Base-by-base conservation (phyloP, 2,888 invertebrate species). In the Philopedon plagiatum region DNA sequence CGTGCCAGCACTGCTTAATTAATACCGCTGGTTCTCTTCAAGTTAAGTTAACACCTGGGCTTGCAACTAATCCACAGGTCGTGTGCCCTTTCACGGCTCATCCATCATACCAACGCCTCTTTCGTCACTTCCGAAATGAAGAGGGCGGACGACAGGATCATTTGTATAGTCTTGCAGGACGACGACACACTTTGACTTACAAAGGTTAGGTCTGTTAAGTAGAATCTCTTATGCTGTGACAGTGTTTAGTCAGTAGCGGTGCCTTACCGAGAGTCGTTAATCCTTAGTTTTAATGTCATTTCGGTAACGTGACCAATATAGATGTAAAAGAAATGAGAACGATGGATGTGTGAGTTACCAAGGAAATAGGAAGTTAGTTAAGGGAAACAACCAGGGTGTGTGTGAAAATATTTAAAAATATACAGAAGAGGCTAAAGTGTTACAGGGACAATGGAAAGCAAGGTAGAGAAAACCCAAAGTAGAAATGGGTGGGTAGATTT, bases 31-130 rank as follows among this genome's bases (percentile, higher is more conserved):
- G 15, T 54, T 29, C 51, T 54, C 13, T 54, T 54, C 9, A 13
- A 46, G 41, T 44, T 49, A 7, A 49, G 29, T 54, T 54, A 54
- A 81, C 82, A 83, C 83, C 82, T 83, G 83, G 82, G 79, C 76
- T 73, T 73, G 34, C 71, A 75, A 78, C 80, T 82, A 81, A 82
- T 82, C 82, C 80, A 75, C 64, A 54, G 62, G 74, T 78, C 76
- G 75, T 74, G 77, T 81, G 82, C 80, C 73, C 74, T 74, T 80
- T 74, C 82, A 82, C 81, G 82, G 75, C 72, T 73, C 76, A 64
- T 63, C 63, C 49, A 21, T 58, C 58, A 58, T 39, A 61, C 41
- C 60, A 68, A 54, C 61, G 68, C 61, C 51, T 68, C 61, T 68
- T 49, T 68, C 61, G 61, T 61, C 68, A 68, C 68, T 68, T 68